Evolutionary conservation across 2,797 vertebrate species (phyloP).

Genomic region (Syncerus caffer): DNA sequence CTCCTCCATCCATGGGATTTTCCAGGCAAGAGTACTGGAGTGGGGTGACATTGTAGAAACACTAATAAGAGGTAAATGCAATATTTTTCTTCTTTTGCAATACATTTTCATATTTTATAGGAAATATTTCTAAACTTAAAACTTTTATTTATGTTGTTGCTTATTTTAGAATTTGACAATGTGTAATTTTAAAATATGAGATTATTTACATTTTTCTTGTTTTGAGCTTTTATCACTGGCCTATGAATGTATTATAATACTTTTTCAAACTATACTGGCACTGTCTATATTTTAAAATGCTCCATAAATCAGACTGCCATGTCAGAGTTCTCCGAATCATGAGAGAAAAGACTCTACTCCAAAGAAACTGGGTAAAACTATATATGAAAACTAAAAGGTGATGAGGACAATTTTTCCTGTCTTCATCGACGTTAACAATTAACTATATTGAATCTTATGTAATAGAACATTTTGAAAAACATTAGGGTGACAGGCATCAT

Average conservation of each 20-base stretch:
- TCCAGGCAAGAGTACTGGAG: too few species aligned
- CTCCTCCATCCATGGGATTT: too few species aligned
- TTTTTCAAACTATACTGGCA: background rate
- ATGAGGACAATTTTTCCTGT: background rate
- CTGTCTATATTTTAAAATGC: background rate
- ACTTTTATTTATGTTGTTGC: background rate
- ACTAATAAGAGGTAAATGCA: background rate
- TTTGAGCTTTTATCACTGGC: background rate
- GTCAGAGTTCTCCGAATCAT: background rate
- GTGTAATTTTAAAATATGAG: background rate
- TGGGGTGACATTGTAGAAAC: background rate
- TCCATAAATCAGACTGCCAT: background rate
- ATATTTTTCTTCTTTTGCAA: background rate
- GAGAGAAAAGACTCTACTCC: background rate
- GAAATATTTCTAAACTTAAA: background rate
- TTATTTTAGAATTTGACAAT: background rate
- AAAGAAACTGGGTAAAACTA: background rate
- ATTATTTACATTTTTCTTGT: background rate
- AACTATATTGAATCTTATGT: background rate
- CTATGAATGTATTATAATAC: background rate
- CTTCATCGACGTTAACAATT: background rate
- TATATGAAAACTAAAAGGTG: background rate
- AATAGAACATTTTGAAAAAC: background rate
- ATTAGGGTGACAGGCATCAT: background rate
- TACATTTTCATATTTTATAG: background rate